These are phyloP conservation scores for Frankliniella intonsa DNA, from an alignment of 2,888 invertebrate genomes.

Conservation along the genomic window DNA sequence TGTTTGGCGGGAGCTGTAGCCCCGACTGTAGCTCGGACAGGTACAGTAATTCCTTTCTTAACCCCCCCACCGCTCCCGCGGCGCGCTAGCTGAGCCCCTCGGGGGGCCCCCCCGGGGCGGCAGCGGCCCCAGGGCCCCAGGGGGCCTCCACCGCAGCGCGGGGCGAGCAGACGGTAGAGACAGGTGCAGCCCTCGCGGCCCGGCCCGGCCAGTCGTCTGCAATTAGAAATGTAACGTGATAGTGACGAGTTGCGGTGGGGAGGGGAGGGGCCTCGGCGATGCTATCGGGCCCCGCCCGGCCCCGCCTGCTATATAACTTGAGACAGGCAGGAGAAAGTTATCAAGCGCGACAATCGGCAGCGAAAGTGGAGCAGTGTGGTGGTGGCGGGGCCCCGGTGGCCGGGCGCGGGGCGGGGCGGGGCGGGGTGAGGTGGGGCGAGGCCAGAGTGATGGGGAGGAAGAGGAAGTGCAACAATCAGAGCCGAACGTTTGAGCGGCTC, in stretches of 20 bases:
- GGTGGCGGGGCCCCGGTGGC: background rate
- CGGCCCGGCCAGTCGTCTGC: background rate
- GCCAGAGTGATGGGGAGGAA: too few relatives aligned
- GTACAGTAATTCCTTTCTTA: too few relatives aligned
- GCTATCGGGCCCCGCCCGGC: background rate
- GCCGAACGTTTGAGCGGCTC: background rate
- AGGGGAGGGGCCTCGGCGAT: background rate
- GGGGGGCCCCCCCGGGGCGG: background rate
- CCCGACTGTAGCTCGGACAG: too few relatives aligned
- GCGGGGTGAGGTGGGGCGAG: background rate
- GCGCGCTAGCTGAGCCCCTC: too few relatives aligned
- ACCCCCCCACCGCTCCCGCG: too few relatives aligned
- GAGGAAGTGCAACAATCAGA: background rate
- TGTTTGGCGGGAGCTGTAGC: too few relatives aligned
- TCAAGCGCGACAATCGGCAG: slow-evolving; percentile 19
- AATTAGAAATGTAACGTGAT: slow-evolving; percentile 16
- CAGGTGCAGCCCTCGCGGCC: background rate
- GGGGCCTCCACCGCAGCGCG: background rate
- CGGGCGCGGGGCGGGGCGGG: background rate
- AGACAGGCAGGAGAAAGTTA: slow-evolving; percentile 18
- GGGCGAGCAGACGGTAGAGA: background rate
- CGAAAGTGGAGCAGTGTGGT: background rate
- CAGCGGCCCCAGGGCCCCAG: background rate
- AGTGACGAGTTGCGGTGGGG: slow-evolving; percentile 10
- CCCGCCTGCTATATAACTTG: background rate